A percentile compares a stretch with the other conserved stretches of the same genome.
These are phyloP conservation scores for Stichopus horrens DNA, from an alignment of 53 echinoderm and acorn worm genomes.

Conservation along the genomic window DNA sequence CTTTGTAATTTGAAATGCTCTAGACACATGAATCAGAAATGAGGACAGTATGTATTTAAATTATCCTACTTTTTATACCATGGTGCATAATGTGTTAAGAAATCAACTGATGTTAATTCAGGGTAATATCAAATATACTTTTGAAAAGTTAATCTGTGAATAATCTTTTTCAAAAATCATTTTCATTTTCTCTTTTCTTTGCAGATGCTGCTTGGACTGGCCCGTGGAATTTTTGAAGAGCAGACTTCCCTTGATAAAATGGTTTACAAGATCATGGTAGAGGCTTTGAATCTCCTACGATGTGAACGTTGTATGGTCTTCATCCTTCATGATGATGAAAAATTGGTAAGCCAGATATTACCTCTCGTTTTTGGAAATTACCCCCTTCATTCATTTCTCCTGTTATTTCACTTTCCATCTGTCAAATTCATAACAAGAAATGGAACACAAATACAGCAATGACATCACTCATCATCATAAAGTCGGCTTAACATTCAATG, in stretches of 20 bases:
- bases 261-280: conserved; percentile 95
- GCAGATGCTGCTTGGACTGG: conserved; percentile 96
- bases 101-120: no score
- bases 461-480: background rate
- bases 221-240: conserved; percentile 94
- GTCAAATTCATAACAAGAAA: background rate
- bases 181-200: conserved; percentile 6
- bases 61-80: no score
- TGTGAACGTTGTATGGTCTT: conserved; percentile 93
- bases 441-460: background rate
- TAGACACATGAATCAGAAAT: no score
- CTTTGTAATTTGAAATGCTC: no score
- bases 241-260: conserved; percentile 93
- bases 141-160: no score
- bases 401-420: background rate
- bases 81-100: no score
- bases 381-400: background rate
- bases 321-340: conserved; percentile 80
- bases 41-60: no score
- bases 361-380: background rate
- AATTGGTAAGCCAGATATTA: background rate
- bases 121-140: no score
- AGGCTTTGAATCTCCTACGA: conserved; percentile 86
- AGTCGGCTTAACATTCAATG: background rate
- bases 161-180: no score